Conservation (phyloP, 2,888 invertebrate species). For the Sinohyriopsis cumingii region DNA sequence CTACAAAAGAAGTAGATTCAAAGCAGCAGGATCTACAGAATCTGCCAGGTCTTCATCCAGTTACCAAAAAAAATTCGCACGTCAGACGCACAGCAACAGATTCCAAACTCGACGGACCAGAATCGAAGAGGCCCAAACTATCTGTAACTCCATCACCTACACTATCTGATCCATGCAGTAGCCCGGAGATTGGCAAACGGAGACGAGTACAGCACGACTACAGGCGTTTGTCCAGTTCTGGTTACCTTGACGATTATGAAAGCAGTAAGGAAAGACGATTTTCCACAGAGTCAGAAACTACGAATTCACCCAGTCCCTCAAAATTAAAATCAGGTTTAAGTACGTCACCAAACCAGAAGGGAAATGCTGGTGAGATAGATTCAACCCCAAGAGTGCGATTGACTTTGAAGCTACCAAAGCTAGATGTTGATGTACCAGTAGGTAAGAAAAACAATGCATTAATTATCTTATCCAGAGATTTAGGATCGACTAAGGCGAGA, state of each 20-base stretch:
- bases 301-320: conserved; percentile 41
- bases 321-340: conserved; percentile 31
- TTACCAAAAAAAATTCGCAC: conserved; percentile 8
- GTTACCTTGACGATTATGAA: conserved; percentile 69
- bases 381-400: conserved; percentile 43
- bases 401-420: conserved; percentile 32
- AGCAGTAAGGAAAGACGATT: conserved; percentile 55
- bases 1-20: conserved; percentile 17
- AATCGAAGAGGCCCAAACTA: conserved; percentile 48
- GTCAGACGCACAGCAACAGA: conserved; percentile 3
- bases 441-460: too few relatives aligned
- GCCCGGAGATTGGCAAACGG: conserved; percentile 65
- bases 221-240: conserved; percentile 68
- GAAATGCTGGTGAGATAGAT: conserved; percentile 18
- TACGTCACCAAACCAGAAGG: conserved; percentile 29
- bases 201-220: conserved; percentile 69
- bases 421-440: conserved; percentile 7
- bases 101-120: conserved; percentile 30
- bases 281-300: conserved; percentile 57
- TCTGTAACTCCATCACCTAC: conserved; percentile 26
- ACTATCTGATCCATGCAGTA: conserved; percentile 42
- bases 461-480: too few relatives aligned
- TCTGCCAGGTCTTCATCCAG: conserved; percentile 45
- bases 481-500: too few relatives aligned
- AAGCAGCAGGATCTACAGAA: conserved; percentile 47